phyloP scores from a whole-genome alignment of 2,888 invertebrate genomes.

The Pilophorus perplexus region DNA sequence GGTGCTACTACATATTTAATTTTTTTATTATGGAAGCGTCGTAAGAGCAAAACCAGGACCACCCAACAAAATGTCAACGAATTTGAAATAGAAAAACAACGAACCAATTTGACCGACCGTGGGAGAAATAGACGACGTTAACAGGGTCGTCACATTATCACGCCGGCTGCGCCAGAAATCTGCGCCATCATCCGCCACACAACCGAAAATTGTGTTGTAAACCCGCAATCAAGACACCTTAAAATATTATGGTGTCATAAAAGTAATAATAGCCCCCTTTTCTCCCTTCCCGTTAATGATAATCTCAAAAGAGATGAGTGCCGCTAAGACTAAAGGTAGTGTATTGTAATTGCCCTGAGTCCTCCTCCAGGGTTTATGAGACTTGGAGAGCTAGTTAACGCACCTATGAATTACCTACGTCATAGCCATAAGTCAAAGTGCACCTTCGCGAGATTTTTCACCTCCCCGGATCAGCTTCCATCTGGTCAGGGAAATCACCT shows the following conservation, averaged over 20 bases:
- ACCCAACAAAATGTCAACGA: too few relatives aligned
- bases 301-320: constrained; percentile 4
- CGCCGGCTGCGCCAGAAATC: too few relatives aligned
- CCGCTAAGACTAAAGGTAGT: too few relatives aligned
- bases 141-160: too few relatives aligned
- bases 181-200: too few relatives aligned
- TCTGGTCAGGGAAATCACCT: neutral
- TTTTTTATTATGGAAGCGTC: too few relatives aligned
- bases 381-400: constrained; percentile 3
- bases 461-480: neutral
- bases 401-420: constrained; percentile 10
- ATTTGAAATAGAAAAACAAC: too few relatives aligned
- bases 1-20: too few relatives aligned
- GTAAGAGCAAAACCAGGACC: too few relatives aligned
- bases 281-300: constrained; percentile 9
- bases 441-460: neutral
- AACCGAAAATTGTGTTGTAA: constrained; percentile 8
- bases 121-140: too few relatives aligned
- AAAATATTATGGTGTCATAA: constrained; percentile 10
- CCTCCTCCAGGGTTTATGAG: neutral
- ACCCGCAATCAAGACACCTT: constrained; percentile 13
- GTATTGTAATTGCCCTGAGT: constrained; percentile 13
- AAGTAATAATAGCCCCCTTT: constrained; percentile 14
- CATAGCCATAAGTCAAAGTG: constrained; percentile 2
- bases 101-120: too few relatives aligned